Evolutionary conservation across 2,888 invertebrate species (phyloP).

Genomic region (Laspeyria flexula): DNA sequence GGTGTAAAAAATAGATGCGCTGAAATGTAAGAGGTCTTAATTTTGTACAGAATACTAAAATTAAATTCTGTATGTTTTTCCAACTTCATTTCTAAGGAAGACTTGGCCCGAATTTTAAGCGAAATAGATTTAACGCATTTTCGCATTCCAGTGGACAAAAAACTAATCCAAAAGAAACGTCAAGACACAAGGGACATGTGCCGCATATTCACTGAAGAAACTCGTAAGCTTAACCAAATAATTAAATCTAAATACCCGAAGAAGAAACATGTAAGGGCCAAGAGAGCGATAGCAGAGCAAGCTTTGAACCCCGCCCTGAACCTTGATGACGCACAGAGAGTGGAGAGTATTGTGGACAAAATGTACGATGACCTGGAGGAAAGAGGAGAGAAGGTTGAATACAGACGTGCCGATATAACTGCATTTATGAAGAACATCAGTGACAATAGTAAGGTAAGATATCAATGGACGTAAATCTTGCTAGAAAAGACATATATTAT

Average conservation of each 20-base stretch:
- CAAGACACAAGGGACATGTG: slow-evolving; percentile 77
- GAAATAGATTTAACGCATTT: too few relatives aligned
- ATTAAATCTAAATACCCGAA: background rate
- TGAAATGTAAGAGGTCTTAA: too few relatives aligned
- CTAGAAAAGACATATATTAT: too few relatives aligned
- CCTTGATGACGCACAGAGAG: slow-evolving; percentile 50
- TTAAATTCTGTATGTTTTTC: too few relatives aligned
- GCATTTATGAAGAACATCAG: slow-evolving; percentile 16
- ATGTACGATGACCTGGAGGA: slow-evolving; percentile 68
- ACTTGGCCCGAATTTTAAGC: too few relatives aligned
- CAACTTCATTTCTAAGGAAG: too few relatives aligned
- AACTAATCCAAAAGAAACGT: slow-evolving; percentile 66
- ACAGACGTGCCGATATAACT: slow-evolving; percentile 47
- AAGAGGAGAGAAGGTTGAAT: slow-evolving; percentile 54
- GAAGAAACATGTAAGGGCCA: slow-evolving; percentile 30
- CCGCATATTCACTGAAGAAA: slow-evolving; percentile 65
- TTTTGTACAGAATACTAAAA: too few relatives aligned
- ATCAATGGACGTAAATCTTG: too few relatives aligned
- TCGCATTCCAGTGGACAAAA: slow-evolving; percentile 65
- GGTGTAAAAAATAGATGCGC: too few relatives aligned
- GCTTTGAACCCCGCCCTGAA: slow-evolving; percentile 47
- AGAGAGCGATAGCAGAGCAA: slow-evolving; percentile 40
- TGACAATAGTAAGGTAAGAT: slow-evolving; percentile 21
- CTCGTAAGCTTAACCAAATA: slow-evolving; percentile 32
- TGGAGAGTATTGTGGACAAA: slow-evolving; percentile 70